phyloP scores from a whole-genome alignment of 2,113 vertebrate species.

The Cyphomyrus plagiostoma region DNA sequence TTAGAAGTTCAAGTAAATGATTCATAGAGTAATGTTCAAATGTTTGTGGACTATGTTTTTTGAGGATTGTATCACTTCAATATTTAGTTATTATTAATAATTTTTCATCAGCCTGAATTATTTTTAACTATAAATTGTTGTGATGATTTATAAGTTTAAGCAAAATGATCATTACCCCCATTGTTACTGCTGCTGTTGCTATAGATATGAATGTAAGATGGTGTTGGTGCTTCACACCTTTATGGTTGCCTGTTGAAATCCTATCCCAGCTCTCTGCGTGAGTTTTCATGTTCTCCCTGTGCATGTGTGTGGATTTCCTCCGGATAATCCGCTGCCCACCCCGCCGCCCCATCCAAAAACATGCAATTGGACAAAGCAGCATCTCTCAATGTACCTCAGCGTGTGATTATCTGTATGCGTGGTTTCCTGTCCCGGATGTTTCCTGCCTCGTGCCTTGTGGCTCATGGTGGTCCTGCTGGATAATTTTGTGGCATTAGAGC shows the following conservation, averaged over 20 bases:
- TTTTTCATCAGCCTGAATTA: not conserved
- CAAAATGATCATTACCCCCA: not conserved
- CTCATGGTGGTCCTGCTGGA: not conserved
- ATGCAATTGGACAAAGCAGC: not conserved
- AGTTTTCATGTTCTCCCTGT: not conserved
- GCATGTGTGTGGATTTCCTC: not conserved
- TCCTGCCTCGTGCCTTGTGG: not conserved
- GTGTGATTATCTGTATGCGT: not conserved
- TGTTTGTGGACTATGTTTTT: not conserved
- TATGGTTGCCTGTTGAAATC: not conserved
- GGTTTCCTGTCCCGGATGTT: not conserved
- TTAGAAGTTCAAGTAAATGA: not conserved
- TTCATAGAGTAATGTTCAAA: not conserved
- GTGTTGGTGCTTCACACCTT: not conserved
- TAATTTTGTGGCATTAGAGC: not conserved
- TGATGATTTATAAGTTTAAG: not conserved
- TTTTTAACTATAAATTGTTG: not conserved
- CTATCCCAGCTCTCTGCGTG: not conserved
- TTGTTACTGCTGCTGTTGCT: not conserved
- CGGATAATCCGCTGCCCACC: not conserved
- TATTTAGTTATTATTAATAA: not conserved
- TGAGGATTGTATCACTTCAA: not conserved
- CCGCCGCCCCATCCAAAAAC: not conserved
- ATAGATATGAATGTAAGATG: not conserved
- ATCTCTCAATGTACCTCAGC: not conserved